A percentile compares a stretch with the other conserved stretches of the same genome.
These are phyloP conservation scores for Enteromius thamalakanensis DNA, from an alignment of 2,797 vertebrate species.

Conservation along the genomic window DNA sequence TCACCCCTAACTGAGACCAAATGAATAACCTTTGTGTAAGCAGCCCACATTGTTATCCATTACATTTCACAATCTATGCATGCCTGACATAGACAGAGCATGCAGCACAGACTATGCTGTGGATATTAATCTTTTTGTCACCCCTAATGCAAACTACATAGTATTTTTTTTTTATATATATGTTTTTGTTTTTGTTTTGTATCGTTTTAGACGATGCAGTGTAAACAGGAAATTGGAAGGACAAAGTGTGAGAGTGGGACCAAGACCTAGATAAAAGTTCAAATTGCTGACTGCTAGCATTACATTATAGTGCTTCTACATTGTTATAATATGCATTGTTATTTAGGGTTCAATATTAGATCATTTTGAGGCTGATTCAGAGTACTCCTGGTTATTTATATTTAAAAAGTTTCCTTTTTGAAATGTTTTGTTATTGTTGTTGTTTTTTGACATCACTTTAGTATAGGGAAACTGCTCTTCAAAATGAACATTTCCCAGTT, in stretches of 20 bases:
- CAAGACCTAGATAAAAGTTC: background rate
- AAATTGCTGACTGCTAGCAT: background rate
- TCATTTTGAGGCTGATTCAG: background rate
- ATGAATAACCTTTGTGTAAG: conserved; percentile 25
- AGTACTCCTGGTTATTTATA: background rate
- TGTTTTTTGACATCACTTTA: background rate
- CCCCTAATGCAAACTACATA: background rate
- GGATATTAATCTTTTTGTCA: conserved; percentile 22
- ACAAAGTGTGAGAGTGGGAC: background rate
- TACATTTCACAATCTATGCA: background rate
- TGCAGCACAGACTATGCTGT: background rate
- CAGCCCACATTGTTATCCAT: conserved; percentile 5
- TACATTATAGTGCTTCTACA: background rate
- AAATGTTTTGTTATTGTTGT: background rate
- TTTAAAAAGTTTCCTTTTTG: background rate
- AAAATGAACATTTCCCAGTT: background rate
- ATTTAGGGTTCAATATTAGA: background rate
- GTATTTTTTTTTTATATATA: background rate
- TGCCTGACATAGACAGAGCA: conserved; percentile 2
- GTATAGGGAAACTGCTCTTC: background rate
- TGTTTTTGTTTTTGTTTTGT: background rate
- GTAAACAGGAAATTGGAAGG: background rate
- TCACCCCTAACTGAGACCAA: conserved; percentile 28
- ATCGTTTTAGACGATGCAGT: background rate
- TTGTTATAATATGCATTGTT: background rate